A percentile compares a stretch with the other conserved stretches of the same genome.
phyloP scores from a whole-genome alignment of 2,797 vertebrate genomes.

The Nasua narica region DNA sequence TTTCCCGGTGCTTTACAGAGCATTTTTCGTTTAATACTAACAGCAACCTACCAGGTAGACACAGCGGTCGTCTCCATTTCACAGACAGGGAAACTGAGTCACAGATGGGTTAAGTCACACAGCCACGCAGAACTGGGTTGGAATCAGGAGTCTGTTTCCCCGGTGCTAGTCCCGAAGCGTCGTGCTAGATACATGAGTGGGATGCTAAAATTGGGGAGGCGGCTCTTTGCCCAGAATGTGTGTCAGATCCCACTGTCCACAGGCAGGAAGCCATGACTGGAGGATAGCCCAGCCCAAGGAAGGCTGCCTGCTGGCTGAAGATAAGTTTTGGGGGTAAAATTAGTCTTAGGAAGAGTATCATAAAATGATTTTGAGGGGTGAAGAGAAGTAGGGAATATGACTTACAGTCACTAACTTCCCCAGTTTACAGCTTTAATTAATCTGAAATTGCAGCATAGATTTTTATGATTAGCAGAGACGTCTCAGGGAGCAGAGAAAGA shows the following conservation, averaged over 20 bases:
- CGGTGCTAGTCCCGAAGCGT: not conserved
- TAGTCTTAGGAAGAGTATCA: not conserved
- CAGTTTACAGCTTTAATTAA: slow-evolving; percentile 83
- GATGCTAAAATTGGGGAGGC: not conserved
- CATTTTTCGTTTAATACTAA: not conserved
- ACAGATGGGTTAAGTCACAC: too few species aligned
- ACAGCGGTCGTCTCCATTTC: not conserved
- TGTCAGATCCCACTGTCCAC: not conserved
- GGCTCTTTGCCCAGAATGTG: not conserved
- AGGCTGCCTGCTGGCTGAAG: not conserved
- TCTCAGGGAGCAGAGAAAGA: slow-evolving; percentile 71
- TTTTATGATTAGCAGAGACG: slow-evolving; percentile 72
- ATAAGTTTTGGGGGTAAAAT: not conserved
- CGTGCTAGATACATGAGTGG: not conserved
- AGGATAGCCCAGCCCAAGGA: not conserved
- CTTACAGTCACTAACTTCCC: slow-evolving; percentile 56
- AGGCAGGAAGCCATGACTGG: not conserved
- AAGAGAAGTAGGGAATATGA: slow-evolving; percentile 42
- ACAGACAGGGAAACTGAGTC: slow-evolving; percentile 10
- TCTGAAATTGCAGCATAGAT: slow-evolving; percentile 72
- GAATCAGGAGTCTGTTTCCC: not conserved
- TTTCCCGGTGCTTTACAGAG: not conserved
- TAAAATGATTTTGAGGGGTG: slow-evolving; percentile 7
- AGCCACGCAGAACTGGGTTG: not conserved
- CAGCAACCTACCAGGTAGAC: not conserved